Base-by-base conservation (phyloP, 35 echinoderm and acorn worm species). In the Ophioderma brevispina region DNA sequence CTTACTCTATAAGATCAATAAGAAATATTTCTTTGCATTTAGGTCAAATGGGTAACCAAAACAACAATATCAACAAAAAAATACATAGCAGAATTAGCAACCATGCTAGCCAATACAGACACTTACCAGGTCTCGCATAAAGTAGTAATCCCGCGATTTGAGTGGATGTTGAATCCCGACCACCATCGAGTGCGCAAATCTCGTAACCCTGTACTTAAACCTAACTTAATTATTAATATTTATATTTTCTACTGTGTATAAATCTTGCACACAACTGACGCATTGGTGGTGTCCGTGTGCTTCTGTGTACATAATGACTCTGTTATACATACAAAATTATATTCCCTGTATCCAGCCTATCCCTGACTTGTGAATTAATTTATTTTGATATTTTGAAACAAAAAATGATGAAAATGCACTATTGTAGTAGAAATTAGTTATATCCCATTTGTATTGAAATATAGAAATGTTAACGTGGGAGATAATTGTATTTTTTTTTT, bases 381-480 rank as follows among this genome's bases (percentile, higher is more conserved):
- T 70, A 70, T 70, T 70, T 70, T 70, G 59, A 70, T 70, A 70
- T 70, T 70, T 70, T 70, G 23, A 70, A 70, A 70, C 59, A 70
- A 25, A 46, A 46, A 46, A 46, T 46, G 4, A 70, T 70, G 59
- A n/a, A n/a, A n/a, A 70, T 70, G 59, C 59, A 70, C 59, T 70
- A 70, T 70, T 70, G 59, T 70, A 70, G 59, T 70, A 13, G 23
- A 52, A n/a, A n/a, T n/a, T 46, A 46, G 41, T 46, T 17, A 4
- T 46, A 46, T 8, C 17, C 4, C 41, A 8, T 46, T 46, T 70
- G 59, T 70, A 70, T 18, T 70, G 28, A 25, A 3, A 13, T 70
- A 30, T 70, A 70, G 28, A 30, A 70, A 6, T 70, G 23, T 18
- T 18, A 30, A 70, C n/a, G n/a, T 70, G 15, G 59, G n/a, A 46